Conservation (phyloP, 2,113 vertebrate genomes). For the Albula glossodonta region DNA sequence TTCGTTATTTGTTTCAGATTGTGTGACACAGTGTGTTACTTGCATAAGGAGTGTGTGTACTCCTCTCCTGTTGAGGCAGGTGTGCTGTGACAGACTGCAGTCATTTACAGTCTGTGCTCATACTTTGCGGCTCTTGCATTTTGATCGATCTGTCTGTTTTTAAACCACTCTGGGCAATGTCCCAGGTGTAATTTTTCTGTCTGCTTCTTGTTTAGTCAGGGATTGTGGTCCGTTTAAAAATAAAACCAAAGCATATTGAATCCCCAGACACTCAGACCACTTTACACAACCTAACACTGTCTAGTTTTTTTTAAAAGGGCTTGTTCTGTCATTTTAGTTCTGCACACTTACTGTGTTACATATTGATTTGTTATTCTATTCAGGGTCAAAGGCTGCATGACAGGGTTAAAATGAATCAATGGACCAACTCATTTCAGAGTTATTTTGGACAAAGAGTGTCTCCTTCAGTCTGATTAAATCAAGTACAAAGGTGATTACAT, state of each 20-base stretch:
- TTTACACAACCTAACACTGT: not conserved
- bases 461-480: not conserved
- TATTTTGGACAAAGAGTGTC: not conserved
- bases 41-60: not conserved
- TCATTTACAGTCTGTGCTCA: not conserved
- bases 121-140: not conserved
- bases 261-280: not conserved
- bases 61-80: not conserved
- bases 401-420: not conserved
- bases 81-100: not conserved
- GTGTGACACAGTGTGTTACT: not conserved
- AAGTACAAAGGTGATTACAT: not conserved
- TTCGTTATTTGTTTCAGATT: not conserved
- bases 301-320: not conserved
- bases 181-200: not conserved
- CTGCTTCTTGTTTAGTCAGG: not conserved
- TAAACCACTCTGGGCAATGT: not conserved
- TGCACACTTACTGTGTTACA: not conserved
- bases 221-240: not conserved
- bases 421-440: not conserved
- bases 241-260: not conserved
- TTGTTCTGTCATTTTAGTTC: not conserved
- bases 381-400: not conserved
- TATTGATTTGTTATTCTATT: not conserved
- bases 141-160: not conserved